Evolutionary conservation across 2,888 invertebrate genomes (phyloP), one percentile per base, ranked within the genome.

Genomic region (Heliconius cydno): DNA sequence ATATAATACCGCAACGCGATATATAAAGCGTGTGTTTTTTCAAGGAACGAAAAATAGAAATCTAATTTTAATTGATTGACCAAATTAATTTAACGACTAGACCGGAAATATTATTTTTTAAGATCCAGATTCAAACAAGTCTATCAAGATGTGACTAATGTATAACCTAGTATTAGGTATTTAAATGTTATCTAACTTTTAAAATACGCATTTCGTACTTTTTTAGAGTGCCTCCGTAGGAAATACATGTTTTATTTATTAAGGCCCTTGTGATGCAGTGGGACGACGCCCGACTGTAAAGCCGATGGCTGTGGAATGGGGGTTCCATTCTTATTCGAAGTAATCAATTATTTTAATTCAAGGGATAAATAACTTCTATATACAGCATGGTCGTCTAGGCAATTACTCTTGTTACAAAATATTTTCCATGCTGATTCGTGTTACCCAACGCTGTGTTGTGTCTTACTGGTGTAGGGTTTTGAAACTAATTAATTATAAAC

Each of bases 101-200:
- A 41, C 68, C 38, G 68, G 68, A 68, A 41, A 41, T 68, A 68
- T 68, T 22, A 6, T 6, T 41, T 22, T 41, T 41, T 68, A 15
- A 68, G 38, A 41, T 41, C n/a, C n/a, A 68, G 38, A 68, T 41
- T 41, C 22, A 41, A 12, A 25, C 68, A 68, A 68, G 38, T 68
- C 38, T 68, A 68, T 68, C n/a, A 25, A 38, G 38, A 15, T 25
- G 38, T 41, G 68, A 68, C n/a, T 41, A 68, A 68, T 68, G n/a
- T 38, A 68, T 2, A 68, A 38, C 6, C 38, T 25, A 13, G n/a
- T 68, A 41, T 41, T 52, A 52, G 52, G 19, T 68, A 68, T 68
- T 34, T 67, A 22, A 22, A 34, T 22, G 6, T 22, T 34, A 67
- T 34, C 22, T 67, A 67, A 28, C 63, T 13, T 63, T 63, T 25